Evolutionary conservation across 2,888 invertebrate genomes (phyloP), one percentile per base, ranked within the genome.

Genomic region (Ischnura elegans): DNA sequence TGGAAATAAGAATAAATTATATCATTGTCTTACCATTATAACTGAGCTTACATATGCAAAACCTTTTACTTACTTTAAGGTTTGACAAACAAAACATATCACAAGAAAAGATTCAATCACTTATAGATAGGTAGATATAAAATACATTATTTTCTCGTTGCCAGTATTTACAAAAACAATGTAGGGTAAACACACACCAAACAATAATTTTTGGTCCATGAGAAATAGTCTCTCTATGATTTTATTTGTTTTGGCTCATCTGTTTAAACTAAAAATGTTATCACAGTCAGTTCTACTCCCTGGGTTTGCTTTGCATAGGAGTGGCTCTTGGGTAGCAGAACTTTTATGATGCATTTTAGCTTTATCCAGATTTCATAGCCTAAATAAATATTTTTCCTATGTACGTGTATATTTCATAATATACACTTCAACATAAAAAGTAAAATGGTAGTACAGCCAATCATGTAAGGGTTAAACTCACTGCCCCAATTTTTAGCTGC

Each of bases 121-220:
- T 90, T 43, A 61, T 45, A 90, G 90, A 43, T 45, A 90, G 90
- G 16, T 90, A 90, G 90, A 43, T 90, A 90, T 61, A 90, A 90
- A 90, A 90, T 90, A 90, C 43, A 90, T 90, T 25, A 51, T 90
- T 90, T 90, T 90, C 55, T 66, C 43, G 43, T 90, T 90, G 90
- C 90, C 90, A 90, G 90, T 90, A 90, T 90, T 90, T 90, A 90
- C 90, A 90, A 90, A 90, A 90, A 90, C 47, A 90, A 90, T 61
- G 55, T 21, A 90, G 55, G 87, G 61, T 90, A 43, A 90, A 90
- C 90, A 90, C 45, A 90, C 90, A 90, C 66, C 90, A 90, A 90
- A 90, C 90, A 90, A 61, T 90, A 61, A 90, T 55, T 90, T 90
- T 90, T 90, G 90, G 90, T 90, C 90, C 90, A 90, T 90, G 90